A percentile compares a stretch with the other conserved stretches of the same genome.
Conservation (phyloP, 2,797 vertebrate genomes). For the Darevskia mixta region DNA sequence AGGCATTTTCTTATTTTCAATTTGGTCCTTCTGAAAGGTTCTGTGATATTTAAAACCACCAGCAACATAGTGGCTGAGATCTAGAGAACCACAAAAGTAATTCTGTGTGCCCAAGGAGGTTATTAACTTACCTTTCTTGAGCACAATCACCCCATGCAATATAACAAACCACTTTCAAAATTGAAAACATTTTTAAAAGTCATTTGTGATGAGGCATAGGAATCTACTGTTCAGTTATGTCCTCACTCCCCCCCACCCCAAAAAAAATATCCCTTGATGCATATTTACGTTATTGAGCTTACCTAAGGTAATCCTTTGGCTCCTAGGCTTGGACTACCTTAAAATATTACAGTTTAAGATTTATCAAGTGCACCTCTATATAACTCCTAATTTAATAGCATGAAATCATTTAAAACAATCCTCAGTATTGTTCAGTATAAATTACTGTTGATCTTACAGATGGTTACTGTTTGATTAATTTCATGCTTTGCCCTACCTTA, state of each 20-base stretch:
- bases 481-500: constrained; percentile 39
- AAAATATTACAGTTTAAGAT: background rate
- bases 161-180: background rate
- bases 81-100: background rate
- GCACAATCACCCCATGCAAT: background rate
- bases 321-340: background rate
- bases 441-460: constrained; percentile 17
- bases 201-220: background rate
- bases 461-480: constrained; percentile 43
- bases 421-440: background rate
- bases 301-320: background rate
- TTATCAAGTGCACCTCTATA: background rate
- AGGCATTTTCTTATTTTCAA: background rate
- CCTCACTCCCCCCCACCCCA: no score
- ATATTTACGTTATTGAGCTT: no score
- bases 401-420: no score
- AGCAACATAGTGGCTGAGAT: no score
- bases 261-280: background rate
- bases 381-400: no score
- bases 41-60: background rate
- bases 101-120: background rate
- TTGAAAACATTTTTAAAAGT: background rate
- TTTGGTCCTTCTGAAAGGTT: background rate
- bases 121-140: background rate
- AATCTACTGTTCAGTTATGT: background rate